Evolutionary conservation across 2,113 vertebrate genomes (phyloP), one percentile per base, ranked within the genome.

Genomic region (Amphilophus citrinellus): DNA sequence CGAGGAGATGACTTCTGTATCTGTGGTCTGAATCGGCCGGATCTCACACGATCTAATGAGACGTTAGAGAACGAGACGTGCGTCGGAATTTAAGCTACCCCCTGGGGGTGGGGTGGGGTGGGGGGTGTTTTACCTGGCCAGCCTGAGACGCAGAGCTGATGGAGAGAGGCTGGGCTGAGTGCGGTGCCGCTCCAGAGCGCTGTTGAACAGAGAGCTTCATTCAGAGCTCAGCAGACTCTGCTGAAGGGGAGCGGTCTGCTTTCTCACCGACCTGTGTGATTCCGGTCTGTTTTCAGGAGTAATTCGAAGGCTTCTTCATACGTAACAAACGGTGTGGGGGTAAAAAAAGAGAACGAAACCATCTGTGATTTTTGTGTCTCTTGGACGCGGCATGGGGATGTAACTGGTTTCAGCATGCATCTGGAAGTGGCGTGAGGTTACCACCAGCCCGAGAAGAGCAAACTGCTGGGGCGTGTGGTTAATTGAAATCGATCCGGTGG

Each of bases 401-500:
- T 92, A 86, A 80, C 61, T 78, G 50, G 73, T 89, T 57, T 84
- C 77, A 87, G 79, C 87, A 77, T 93, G 87, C 86, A 22, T 83
- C 83, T 84, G 85, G 77, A 90, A 88, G 88, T 59, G 60, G 76
- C 66, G 61, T 82, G 82, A 89, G 83, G 86, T 90, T 84, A 53
- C 63, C 62, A 81, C 59, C 84, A 86, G 85, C 84, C 53, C 77
- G 65, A 90, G 80, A 91, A 79, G 85, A 89, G 86, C 80, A 84
- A 77, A 82, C 83, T 92, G 89, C 88, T 89, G 92, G 88, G 89
- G 83, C 81, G 87, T 79, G 87, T 68, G 82, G 80, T 90, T 90
- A 90, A 94, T 86, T 90, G 83, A 92, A 85, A 90, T 89, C 85
- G 83, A 93, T 84, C 90, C 76, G 44, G 56, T 63, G 87, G 83